Evolutionary conservation across 2,888 invertebrate species (phyloP).

Genomic region (Oegoconia quadripuncta): DNA sequence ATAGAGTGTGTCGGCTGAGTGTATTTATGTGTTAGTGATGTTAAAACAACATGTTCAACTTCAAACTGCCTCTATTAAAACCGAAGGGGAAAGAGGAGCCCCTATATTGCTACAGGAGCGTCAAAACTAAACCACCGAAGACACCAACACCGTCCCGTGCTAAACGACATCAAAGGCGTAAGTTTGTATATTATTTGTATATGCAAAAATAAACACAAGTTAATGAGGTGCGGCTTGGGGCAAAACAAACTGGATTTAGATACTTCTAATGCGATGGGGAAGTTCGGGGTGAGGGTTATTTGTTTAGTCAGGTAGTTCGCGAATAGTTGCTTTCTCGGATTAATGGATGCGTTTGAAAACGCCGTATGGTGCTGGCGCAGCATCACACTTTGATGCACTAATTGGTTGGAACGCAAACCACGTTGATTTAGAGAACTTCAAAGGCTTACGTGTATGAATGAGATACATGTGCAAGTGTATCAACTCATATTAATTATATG

Average conservation of each 20-base stretch:
- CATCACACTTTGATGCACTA: constrained; percentile 5
- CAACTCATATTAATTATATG: too few relatives aligned
- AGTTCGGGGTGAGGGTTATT: constrained; percentile 22
- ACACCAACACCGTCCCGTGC: constrained; percentile 74
- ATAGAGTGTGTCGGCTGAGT: too few relatives aligned
- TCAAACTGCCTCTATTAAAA: constrained; percentile 75
- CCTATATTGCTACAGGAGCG: constrained; percentile 67
- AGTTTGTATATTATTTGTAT: constrained; percentile 38
- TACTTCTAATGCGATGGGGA: constrained; percentile 1
- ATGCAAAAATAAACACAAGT: constrained; percentile 53
- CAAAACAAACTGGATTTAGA: constrained; percentile 13
- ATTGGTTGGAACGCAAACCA: constrained; percentile 3
- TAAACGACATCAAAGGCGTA: constrained; percentile 73
- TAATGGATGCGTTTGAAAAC: neutral
- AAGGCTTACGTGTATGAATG: too few relatives aligned
- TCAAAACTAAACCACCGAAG: constrained; percentile 77
- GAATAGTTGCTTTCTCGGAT: constrained; percentile 3
- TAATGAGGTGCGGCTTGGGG: constrained; percentile 52
- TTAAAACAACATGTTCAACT: constrained; percentile 71
- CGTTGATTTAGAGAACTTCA: too few relatives aligned
- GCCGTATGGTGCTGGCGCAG: constrained; percentile 1
- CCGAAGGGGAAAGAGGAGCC: constrained; percentile 69
- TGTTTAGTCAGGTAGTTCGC: constrained; percentile 32
- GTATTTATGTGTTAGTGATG: constrained; percentile 32
- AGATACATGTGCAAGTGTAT: too few relatives aligned